Evolutionary conservation across 2,113 vertebrate species (phyloP).

Genomic region (Ancistrus triradiatus): DNA sequence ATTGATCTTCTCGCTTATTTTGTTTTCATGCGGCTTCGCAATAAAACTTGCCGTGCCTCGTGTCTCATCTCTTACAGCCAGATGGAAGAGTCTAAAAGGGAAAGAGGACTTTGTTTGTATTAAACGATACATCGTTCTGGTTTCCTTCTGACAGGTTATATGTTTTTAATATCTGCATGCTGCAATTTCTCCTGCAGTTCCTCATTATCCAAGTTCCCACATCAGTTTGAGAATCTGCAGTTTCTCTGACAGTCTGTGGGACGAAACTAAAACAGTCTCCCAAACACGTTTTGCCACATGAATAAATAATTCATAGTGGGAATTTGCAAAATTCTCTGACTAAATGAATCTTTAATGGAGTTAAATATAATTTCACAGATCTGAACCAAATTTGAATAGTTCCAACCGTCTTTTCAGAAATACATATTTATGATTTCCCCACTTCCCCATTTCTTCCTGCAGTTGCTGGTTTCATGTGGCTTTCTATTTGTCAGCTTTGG

Average conservation of each 20-base stretch:
- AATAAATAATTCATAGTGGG: slow-evolving; percentile 62
- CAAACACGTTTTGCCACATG: slow-evolving; percentile 37
- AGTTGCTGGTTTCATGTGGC: slow-evolving; percentile 61
- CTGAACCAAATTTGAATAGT: slow-evolving; percentile 66
- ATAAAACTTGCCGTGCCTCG: slow-evolving; percentile 21
- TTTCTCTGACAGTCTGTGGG: slow-evolving; percentile 16
- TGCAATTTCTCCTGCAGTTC: slow-evolving; percentile 6
- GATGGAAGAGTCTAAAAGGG: not conserved
- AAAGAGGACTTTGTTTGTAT: slow-evolving; percentile 6
- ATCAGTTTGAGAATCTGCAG: slow-evolving; percentile 22
- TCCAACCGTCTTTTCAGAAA: slow-evolving; percentile 59
- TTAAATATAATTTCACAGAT: slow-evolving; percentile 70
- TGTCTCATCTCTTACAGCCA: not conserved
- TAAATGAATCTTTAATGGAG: slow-evolving; percentile 74
- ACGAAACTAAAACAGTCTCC: slow-evolving; percentile 22
- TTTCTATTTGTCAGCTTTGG: slow-evolving; percentile 60
- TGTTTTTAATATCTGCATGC: slow-evolving; percentile 19
- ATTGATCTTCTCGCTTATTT: slow-evolving; percentile 42
- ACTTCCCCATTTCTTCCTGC: slow-evolving; percentile 20
- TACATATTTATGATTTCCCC: slow-evolving; percentile 72
- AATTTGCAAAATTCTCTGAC: slow-evolving; percentile 63
- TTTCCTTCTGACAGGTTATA: slow-evolving; percentile 19
- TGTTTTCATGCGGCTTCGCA: slow-evolving; percentile 31
- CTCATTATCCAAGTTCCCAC: slow-evolving; percentile 8
- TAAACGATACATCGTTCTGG: slow-evolving; percentile 2